These are phyloP conservation scores for Chelonus insularis DNA, from an alignment of 1,140 invertebrate genomes.

Conservation along the genomic window DNA sequence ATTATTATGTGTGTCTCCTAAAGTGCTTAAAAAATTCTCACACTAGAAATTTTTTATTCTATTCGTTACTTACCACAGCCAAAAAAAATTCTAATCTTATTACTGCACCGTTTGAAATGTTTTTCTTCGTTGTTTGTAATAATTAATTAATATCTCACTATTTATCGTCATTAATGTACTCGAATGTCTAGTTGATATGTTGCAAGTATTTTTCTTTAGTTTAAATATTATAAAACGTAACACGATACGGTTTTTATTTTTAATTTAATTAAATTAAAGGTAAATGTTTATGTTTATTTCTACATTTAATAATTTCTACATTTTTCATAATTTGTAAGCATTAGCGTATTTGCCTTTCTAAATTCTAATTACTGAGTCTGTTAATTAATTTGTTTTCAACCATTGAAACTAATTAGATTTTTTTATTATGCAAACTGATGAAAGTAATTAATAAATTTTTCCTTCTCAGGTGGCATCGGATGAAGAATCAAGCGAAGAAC, in stretches of 20 bases:
- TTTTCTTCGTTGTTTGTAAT: constrained; percentile 1
- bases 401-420: too few species aligned
- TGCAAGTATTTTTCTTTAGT: background rate
- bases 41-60: background rate
- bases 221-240: background rate
- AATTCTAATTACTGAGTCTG: too few species aligned
- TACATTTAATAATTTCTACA: too few species aligned
- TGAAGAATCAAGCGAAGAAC: constrained; percentile 66
- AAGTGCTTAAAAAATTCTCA: constrained; percentile 12
- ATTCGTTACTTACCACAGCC: constrained; percentile 9
- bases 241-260: too few species aligned
- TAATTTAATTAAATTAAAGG: too few species aligned
- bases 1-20: constrained; percentile 7
- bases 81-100: constrained; percentile 13
- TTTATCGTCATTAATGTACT: constrained; percentile 19
- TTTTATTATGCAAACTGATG: background rate
- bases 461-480: constrained; percentile 70
- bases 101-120: background rate
- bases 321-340: too few species aligned
- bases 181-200: too few species aligned
- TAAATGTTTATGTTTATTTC: too few species aligned
- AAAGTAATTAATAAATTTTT: background rate
- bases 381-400: too few species aligned
- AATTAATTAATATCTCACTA: constrained; percentile 27
- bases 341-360: too few species aligned